Evolutionary conservation across 2,113 vertebrate genomes (phyloP).

Genomic region (Paedocypris sp.): DNA sequence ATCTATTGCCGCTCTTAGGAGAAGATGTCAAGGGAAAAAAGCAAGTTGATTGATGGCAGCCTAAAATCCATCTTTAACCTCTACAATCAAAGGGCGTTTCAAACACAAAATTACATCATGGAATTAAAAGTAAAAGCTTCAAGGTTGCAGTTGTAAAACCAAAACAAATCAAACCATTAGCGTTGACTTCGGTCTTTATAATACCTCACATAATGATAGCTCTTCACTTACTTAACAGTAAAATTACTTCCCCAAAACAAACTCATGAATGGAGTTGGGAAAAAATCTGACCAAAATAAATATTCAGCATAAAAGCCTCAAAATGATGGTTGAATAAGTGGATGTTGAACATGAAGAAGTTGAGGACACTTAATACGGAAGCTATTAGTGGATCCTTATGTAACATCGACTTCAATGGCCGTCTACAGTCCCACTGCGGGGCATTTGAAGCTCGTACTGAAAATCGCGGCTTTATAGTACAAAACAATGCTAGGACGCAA

Average conservation of each 20-base stretch:
- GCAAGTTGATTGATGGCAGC: background rate
- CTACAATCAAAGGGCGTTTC: background rate
- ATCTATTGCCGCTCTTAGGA: background rate
- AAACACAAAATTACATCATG: background rate
- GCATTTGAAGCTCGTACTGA: background rate
- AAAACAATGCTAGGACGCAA: background rate
- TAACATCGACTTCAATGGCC: constrained; percentile 18
- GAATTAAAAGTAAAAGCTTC: background rate
- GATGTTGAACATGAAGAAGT: background rate
- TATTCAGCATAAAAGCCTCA: background rate
- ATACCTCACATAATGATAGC: no score
- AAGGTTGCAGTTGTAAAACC: background rate
- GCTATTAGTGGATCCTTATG: constrained; percentile 12
- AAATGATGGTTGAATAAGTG: background rate
- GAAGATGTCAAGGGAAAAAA: background rate
- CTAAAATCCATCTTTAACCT: constrained; percentile 6
- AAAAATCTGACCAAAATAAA: no score
- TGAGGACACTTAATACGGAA: background rate
- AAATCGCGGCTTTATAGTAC: background rate
- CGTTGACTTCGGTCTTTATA: no score
- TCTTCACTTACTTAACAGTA: no score
- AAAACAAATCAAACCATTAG: no score
- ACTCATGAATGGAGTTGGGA: no score
- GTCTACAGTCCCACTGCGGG: background rate
- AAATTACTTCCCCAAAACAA: no score